phyloP scores from a whole-genome alignment of 2,113 vertebrate species.

The Albula goreensis region DNA sequence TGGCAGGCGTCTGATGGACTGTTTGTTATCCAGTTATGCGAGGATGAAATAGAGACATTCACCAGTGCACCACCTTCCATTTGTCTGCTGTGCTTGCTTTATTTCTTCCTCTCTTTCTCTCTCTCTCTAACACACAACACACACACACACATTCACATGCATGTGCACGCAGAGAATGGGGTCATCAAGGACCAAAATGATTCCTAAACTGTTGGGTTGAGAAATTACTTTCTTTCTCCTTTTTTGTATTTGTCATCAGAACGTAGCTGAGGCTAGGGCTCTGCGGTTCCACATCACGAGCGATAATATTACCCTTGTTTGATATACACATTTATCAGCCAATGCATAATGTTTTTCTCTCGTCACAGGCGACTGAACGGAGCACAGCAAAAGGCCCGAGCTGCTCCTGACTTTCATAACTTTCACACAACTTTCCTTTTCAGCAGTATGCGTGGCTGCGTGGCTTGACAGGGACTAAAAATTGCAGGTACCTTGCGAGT shows the following conservation, averaged over 20 bases:
- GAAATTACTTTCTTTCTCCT: conserved; percentile 11
- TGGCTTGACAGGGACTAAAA: not conserved
- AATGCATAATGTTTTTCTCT: conserved; percentile 28
- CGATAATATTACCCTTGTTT: conserved; percentile 27
- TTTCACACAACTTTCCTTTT: not conserved
- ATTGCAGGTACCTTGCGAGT: not conserved
- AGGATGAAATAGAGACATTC: conserved; percentile 5
- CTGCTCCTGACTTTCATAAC: not conserved
- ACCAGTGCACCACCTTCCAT: not conserved
- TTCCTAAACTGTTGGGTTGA: conserved; percentile 29
- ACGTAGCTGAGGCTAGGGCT: not conserved
- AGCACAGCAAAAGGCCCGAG: not conserved
- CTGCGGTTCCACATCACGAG: conserved; percentile 18
- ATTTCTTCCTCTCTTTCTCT: not conserved
- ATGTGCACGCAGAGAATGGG: not conserved
- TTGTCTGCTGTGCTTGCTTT: not conserved
- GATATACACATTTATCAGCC: conserved; percentile 32
- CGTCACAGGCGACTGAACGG: conserved; percentile 4
- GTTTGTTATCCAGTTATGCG: not conserved
- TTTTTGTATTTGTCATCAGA: conserved; percentile 22
- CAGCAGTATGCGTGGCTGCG: not conserved
- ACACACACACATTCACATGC: conserved; percentile 4
- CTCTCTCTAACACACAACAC: not conserved
- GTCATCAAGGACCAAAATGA: conserved; percentile 17
- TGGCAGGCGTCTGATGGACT: not conserved